These are phyloP conservation scores for Ochropacha duplaris DNA, from an alignment of 2,888 invertebrate species.

Conservation along the genomic window DNA sequence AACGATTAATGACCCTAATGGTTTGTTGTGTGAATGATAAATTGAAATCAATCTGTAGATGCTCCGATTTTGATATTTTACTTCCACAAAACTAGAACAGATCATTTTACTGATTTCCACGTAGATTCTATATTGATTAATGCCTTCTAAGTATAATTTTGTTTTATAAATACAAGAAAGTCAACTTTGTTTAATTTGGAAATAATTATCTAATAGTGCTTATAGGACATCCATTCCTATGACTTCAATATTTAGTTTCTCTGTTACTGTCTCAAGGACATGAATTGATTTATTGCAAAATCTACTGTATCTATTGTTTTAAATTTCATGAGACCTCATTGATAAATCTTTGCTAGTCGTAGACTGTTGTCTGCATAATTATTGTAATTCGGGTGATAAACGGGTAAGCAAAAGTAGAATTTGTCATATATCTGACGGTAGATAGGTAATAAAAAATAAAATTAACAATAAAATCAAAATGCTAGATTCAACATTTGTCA, in stretches of 20 bases:
- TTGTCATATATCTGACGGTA: conserved; percentile 64
- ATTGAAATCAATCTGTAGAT: conserved; percentile 20
- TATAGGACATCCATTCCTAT: background rate
- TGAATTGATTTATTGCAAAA: conserved; percentile 6
- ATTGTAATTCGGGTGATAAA: conserved; percentile 70
- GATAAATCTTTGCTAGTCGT: conserved; percentile 23
- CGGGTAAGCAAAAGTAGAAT: conserved; percentile 67
- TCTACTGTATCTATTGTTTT: conserved; percentile 21
- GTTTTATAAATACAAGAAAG: background rate
- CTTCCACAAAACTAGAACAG: background rate
- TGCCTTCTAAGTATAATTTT: background rate
- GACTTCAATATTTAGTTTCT: background rate
- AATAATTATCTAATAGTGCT: background rate
- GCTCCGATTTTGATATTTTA: background rate
- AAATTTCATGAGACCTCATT: conserved; percentile 8
- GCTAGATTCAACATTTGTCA: conserved; percentile 64
- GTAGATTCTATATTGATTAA: background rate
- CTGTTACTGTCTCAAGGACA: conserved; percentile 26
- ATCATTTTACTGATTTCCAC: background rate
- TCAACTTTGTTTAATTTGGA: background rate
- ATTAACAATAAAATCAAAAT: conserved; percentile 68
- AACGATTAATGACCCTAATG: conserved; percentile 62
- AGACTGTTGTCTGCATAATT: conserved; percentile 28
- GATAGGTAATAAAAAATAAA: conserved; percentile 69
- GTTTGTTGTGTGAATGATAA: conserved; percentile 34